phyloP scores from a whole-genome alignment of 2,888 invertebrate species.

The Amiota mariae region DNA sequence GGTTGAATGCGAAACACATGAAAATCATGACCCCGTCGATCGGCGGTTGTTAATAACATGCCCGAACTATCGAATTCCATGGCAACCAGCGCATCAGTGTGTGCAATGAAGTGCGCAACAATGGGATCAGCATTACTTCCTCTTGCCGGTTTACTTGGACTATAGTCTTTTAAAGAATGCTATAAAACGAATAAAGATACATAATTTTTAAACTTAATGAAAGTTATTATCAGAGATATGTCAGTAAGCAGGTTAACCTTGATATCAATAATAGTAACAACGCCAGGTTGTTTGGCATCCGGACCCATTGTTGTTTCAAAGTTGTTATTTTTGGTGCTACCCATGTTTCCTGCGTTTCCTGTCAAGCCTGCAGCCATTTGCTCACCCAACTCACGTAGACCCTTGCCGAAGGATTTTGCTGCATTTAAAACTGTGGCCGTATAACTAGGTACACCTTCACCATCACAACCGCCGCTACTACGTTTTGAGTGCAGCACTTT shows the following conservation, averaged over 20 bases:
- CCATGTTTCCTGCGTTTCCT: slow-evolving; percentile 76
- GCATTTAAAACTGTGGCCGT: slow-evolving; percentile 96
- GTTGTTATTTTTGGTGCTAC: slow-evolving; percentile 74
- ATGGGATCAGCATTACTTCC: slow-evolving; percentile 79
- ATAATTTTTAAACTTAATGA: neutral
- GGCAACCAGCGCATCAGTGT: slow-evolving; percentile 90
- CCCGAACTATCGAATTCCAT: slow-evolving; percentile 94
- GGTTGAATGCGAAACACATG: slow-evolving; percentile 95
- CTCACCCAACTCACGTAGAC: slow-evolving; percentile 90
- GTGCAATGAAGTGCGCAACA: slow-evolving; percentile 90
- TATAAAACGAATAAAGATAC: slow-evolving; percentile 45
- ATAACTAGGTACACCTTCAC: slow-evolving; percentile 89
- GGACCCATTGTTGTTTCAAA: slow-evolving; percentile 73
- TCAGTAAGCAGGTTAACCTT: slow-evolving; percentile 74
- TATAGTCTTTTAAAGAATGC: slow-evolving; percentile 71
- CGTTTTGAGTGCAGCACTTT: slow-evolving; percentile 84
- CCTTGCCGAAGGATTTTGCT: slow-evolving; percentile 94
- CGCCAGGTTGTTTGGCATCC: slow-evolving; percentile 86
- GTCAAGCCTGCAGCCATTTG: slow-evolving; percentile 92
- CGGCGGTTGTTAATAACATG: slow-evolving; percentile 90
- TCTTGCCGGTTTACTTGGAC: slow-evolving; percentile 70
- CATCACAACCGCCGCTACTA: slow-evolving; percentile 89
- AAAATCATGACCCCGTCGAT: slow-evolving; percentile 94
- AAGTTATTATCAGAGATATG: neutral
- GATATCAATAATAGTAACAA: slow-evolving; percentile 90